Base-by-base conservation (phyloP, 2,888 invertebrate genomes). In the Nomada goodeniana region DNA sequence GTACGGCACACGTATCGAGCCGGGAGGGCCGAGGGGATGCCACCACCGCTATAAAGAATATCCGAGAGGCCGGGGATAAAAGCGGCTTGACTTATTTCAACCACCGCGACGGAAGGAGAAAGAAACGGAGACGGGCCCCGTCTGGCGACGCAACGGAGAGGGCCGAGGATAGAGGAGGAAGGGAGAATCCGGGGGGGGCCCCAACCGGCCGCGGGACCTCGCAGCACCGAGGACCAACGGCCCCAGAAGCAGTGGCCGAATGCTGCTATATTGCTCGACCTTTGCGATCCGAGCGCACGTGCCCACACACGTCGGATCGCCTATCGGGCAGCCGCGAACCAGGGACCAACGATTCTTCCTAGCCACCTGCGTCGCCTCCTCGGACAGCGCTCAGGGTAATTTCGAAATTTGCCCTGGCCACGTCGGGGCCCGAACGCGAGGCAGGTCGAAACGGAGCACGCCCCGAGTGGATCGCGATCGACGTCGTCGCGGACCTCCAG, bases 41-140 rank as follows among this genome's bases (percentile, higher is more conserved):
- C 63, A 76, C 65, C 74, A 80, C 59, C 79, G 90, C 89, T 88
- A 91, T 92, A 92, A 93, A 93, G 91, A 93, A 93, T 92, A 91
- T 89, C 87, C 86, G 77, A 86, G 90, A 90, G 92, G 91, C 91
- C 42, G 90, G 90, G 92, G 91, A 91, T 92, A 92, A 92, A 92
- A 91, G 90, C 88, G 87, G 87, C 89, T 89, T 92, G 92, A 93
- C 91, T 93, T 92, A 92, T 93, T 92, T 86, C 89, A 91, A 87
- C 89, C 90, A 89, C 85, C 87, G 77, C 83, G 80, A 76, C 61
- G 75, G 69, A 76, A 55, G 78, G 63, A 72, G 68, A 77, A 64
- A 73, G 82, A 74, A 76, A 70, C 53, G 57, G 79, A 60, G 71
- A 78, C 60, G 36, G 76, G 76, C 11, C 44, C 18, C 23, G 36